Evolutionary conservation across 2,888 invertebrate genomes (phyloP), one percentile per base, ranked within the genome.

Genomic region (Noctua janthe): DNA sequence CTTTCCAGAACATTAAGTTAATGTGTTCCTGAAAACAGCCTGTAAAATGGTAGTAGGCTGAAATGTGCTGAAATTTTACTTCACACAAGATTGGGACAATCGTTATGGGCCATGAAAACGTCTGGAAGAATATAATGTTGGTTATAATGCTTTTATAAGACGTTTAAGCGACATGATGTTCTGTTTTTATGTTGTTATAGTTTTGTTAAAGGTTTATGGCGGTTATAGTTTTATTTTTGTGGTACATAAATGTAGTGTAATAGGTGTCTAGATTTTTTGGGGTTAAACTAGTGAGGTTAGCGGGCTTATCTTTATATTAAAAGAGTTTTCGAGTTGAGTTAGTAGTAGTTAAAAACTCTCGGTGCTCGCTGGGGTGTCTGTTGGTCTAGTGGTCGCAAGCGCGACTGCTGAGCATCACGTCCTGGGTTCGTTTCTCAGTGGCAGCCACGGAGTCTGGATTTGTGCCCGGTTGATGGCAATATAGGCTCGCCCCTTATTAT

Each of bases 1-100:
- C 78, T 88, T 89, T 89, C 80, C 85, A 80, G 54, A 15, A 81
- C 85, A 84, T 89, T 89, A 85, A 83, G 6, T 87, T 86, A 83
- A 90, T 85, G 78, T 71, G 82, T 76, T 85, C 83, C 80, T 81
- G 74, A 82, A 86, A 80, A 80, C 72, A 56, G 78, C 56, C 84
- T 85, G 77, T 80, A 85, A 89, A 89, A 74, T 74, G 76, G 71
- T 74, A 64, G 69, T 75, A 74, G 78, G 70, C 84, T 80, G 71
- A 83, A 82, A 81, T 72, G 43, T 69, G 64, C 66, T 66, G 20
- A 66, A 66, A 66, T 66, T 78, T 71, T 79, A 80, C 71, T 81
- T 47, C 56, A 39, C 11, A 56, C 13, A 35, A 86, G 74, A 87
- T 77, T 85, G 78, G 67, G 59, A 76, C 71, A 71, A 79, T 82